Base-by-base conservation (phyloP, 2,888 invertebrate genomes). In the Acleris laterana region DNA sequence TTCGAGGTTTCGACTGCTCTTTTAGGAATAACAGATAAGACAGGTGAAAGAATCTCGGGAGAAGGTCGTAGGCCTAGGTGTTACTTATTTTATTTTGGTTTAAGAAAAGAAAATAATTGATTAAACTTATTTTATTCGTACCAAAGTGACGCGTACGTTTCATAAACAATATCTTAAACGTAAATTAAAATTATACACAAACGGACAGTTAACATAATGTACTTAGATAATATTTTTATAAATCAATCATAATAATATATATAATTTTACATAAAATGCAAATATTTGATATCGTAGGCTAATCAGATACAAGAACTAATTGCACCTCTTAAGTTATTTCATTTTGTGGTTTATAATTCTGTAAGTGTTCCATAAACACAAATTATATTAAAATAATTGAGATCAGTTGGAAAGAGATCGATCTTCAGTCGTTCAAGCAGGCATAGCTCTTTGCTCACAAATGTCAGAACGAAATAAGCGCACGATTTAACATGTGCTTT, bases 51-150 rank as follows among this genome's bases (percentile, higher is more conserved):
- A 1, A 13, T 13, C 13, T 38, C 38, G 13, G 38, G 38, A 32
- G 32, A 32, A 32, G 38, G 9, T 32, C 9, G 9, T 9, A 32
- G 32, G 38, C 9, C 32, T 9, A 32, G 32, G 38, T 38, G 13
- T 38, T 11, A 1, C 11, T 32, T 32, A 32, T 11, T 32, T 32
- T 32, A 32, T 3, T 3, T 13, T 38, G 38, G 62, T 67, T 66
- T 69, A 51, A 70, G 71, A 71, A 68, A 75, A 71, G 75, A 65
- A 68, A 55, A 71, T 63, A 61, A 32, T 48, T 13, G 22, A 65
- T 73, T 73, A 76, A 82, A 72, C 72, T 79, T 69, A 75, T 78
- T 85, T 86, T 84, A 86, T 83, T 86, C 72, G 78, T 82, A 83
- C 82, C 79, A 82, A 84, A 82, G 73, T 75, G 76, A 78, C 78